These are phyloP conservation scores for Microchrysa polita DNA, from an alignment of 2,888 invertebrate species.

Conservation along the genomic window DNA sequence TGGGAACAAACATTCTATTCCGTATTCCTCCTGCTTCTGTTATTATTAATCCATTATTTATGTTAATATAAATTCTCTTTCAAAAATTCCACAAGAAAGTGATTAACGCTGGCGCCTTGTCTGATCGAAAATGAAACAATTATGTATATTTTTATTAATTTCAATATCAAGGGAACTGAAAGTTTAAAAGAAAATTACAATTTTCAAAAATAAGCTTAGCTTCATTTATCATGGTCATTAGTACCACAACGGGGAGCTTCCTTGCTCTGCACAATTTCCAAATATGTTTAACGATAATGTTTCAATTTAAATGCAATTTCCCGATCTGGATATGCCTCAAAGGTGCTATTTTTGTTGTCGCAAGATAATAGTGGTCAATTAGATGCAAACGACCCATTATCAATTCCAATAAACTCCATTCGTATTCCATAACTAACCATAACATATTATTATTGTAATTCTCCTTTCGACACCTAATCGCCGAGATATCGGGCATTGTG, in stretches of 20 bases:
- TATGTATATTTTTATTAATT: background rate
- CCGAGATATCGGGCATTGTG: conserved; percentile 4
- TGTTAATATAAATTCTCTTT: background rate
- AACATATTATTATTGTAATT: conserved; percentile 46
- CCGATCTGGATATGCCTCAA: background rate
- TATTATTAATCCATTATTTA: background rate
- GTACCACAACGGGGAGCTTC: conserved; percentile 4
- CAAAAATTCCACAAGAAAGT: background rate
- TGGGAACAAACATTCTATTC: too few relatives aligned
- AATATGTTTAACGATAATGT: conserved; percentile 27
- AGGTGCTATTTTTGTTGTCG: conserved; percentile 25
- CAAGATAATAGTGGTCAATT: conserved; percentile 29
- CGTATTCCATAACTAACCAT: background rate
- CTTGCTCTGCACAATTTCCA: background rate
- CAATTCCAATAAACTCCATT: conserved; percentile 27
- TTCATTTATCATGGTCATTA: background rate
- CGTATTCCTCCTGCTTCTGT: too few relatives aligned
- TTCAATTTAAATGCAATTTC: conserved; percentile 16
- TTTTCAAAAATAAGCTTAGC: conserved; percentile 8
- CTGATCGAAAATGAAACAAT: background rate
- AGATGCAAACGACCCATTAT: conserved; percentile 18
- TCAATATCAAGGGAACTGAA: background rate
- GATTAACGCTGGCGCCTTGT: conserved; percentile 18
- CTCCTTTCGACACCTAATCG: conserved; percentile 49
- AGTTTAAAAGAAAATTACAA: background rate